Conservation (phyloP, 2,113 vertebrate species). For the Urocynchramus pylzowi region DNA sequence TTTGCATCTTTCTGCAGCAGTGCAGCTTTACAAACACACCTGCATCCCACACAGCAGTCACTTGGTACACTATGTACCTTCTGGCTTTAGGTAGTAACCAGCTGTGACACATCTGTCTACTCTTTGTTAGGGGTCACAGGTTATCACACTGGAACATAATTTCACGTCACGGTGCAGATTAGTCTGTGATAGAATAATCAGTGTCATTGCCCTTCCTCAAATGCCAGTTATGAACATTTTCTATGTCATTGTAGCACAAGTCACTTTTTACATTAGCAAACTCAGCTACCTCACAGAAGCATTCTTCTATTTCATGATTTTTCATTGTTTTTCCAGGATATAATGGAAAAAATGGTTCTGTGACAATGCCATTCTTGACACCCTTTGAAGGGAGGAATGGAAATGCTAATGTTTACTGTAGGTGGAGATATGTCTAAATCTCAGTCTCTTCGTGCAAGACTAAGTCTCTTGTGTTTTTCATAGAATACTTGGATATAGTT, state of each 20-base stretch:
- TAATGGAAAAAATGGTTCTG: neutral
- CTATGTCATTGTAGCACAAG: neutral
- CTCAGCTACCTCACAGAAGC: neutral
- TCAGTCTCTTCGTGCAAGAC: neutral
- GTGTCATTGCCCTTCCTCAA: neutral
- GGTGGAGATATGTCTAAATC: neutral
- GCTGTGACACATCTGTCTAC: neutral
- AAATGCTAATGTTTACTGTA: neutral
- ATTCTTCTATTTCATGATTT: neutral
- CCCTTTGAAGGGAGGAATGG: neutral
- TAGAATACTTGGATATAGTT: neutral
- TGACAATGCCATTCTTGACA: neutral
- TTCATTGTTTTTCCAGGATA: neutral
- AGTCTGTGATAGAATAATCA: neutral
- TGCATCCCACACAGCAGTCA: neutral
- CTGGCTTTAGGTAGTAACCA: neutral
- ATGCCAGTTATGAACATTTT: neutral
- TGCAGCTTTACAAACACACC: neutral
- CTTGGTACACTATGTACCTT: accelerated
- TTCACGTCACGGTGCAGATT: neutral
- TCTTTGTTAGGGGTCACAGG: neutral
- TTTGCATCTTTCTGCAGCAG: neutral
- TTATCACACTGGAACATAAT: neutral
- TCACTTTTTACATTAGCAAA: neutral
- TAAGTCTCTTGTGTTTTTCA: neutral